A percentile compares a stretch with the other conserved stretches of the same genome.
Evolutionary conservation across 2,888 invertebrate genomes (phyloP).

Genomic region (Amiota communis): DNA sequence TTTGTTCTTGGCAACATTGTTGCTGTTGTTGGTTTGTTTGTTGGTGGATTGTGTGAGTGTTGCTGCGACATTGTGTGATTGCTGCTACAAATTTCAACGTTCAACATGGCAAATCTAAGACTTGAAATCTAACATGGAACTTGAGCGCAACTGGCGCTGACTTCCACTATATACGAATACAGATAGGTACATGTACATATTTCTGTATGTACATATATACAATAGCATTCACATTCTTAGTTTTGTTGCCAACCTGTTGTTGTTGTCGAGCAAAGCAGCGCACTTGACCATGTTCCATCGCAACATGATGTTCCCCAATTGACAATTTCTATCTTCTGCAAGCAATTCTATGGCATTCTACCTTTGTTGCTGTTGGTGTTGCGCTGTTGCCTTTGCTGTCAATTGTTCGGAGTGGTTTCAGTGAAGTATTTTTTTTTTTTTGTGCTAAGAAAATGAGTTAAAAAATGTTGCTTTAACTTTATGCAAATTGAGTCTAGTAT

Average conservation of each 20-base stretch:
- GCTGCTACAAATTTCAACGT: slow-evolving; percentile 62
- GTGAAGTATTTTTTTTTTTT: neutral
- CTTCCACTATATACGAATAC: neutral
- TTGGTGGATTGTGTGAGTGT: slow-evolving; percentile 27
- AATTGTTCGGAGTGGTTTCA: slow-evolving; percentile 1
- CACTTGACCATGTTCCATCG: slow-evolving; percentile 66
- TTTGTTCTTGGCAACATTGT: slow-evolving; percentile 6
- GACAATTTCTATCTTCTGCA: slow-evolving; percentile 52
- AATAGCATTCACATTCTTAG: neutral
- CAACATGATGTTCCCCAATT: slow-evolving; percentile 70
- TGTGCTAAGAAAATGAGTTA: neutral
- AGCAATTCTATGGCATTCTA: slow-evolving; percentile 41
- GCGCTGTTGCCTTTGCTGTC: slow-evolving; percentile 30
- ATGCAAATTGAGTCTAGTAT: slow-evolving; percentile 59
- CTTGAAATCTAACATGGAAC: slow-evolving; percentile 52
- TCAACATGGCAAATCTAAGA: slow-evolving; percentile 58
- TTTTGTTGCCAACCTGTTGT: slow-evolving; percentile 44
- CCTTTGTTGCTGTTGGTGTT: slow-evolving; percentile 42
- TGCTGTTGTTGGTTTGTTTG: neutral
- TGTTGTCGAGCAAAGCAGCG: slow-evolving; percentile 47
- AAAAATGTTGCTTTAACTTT: slow-evolving; percentile 40
- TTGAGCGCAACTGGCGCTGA: slow-evolving; percentile 12
- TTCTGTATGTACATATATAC: neutral
- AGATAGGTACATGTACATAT: too few relatives aligned
- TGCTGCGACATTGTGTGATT: slow-evolving; percentile 16